Base-by-base conservation (phyloP, 2,113 vertebrate genomes). In the Gambusia holbrooki region DNA sequence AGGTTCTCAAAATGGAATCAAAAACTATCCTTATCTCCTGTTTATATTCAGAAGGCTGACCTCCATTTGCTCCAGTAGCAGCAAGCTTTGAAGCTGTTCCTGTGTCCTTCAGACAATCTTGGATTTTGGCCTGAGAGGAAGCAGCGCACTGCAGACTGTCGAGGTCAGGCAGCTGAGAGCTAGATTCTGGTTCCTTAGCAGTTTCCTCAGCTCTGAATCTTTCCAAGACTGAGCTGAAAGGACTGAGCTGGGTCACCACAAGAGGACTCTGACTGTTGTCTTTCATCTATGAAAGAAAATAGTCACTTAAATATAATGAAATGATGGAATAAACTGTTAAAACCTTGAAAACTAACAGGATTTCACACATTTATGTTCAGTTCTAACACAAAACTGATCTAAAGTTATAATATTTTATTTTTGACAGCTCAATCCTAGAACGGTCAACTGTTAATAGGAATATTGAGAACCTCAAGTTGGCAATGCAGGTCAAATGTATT, bases 11-110 rank as follows among this genome's bases (percentile, higher is more conserved):
- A 48, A 19, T 61, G 35, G 54, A 4, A 60, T 3, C 69, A 71
- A 35, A 17, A 69, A 69, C 61, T 25, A 74, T 66, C 54, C 61
- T 61, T 64, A 71, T 82, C 54, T 13, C 3, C 11, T 71, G 82
- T 87, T 85, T 86, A 58, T 63, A 27, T 67, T 65, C 2, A 29
- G 30, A 61, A 86, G 88, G 67, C 88, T 87, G 81, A 89, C 90
- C 89, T 90, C 40, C 81, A 66, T 28, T 22, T 83, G 74, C 61
- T 85, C 70, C 73, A 28, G 58, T n/a, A 58, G 69, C 27, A 89
- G 88, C 74, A 48, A 66, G 82, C 27, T 73, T 17, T 29, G 74
- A 33, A 68, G 79, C 87, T 75, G 42, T 69, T 69, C 40, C 90
- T 62, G 71, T 32, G 68, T 77, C 84, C 63, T 85, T 69, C 1